These are phyloP conservation scores for Silurus asotus DNA, from an alignment of 2,113 vertebrate species.

Conservation along the genomic window DNA sequence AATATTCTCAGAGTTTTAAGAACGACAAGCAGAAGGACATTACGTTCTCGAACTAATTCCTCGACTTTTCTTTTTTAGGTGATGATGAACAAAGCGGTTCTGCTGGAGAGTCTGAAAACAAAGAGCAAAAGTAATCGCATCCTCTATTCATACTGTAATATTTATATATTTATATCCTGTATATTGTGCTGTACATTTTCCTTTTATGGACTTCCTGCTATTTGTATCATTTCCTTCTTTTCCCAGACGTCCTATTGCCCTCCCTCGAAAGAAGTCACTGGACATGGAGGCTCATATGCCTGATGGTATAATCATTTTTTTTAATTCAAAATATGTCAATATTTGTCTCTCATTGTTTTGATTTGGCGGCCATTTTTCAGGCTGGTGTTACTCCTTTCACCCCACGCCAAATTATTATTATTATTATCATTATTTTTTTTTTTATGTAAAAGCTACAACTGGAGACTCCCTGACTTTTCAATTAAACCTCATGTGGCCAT, in stretches of 20 bases:
- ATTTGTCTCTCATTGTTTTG: too few relatives aligned
- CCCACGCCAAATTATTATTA: not conserved
- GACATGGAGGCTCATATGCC: slow-evolving; percentile 67
- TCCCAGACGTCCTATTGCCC: slow-evolving; percentile 48
- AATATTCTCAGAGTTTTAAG: too few relatives aligned
- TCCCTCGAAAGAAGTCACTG: slow-evolving; percentile 47
- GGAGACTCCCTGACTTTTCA: not conserved
- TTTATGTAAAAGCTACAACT: not conserved
- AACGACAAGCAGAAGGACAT: too few relatives aligned
- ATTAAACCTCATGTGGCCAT: not conserved
- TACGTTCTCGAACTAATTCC: not conserved
- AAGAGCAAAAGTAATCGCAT: slow-evolving; percentile 41
- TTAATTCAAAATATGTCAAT: not conserved
- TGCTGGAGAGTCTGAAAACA: slow-evolving; percentile 47
- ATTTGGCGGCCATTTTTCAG: not conserved
- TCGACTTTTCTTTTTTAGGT: slow-evolving; percentile 31
- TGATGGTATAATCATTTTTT: slow-evolving; percentile 62
- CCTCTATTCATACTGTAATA: not conserved
- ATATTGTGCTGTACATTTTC: not conserved
- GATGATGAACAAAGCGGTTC: slow-evolving; percentile 51
- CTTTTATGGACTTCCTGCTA: not conserved
- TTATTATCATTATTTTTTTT: too few relatives aligned
- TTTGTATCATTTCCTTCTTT: slow-evolving; percentile 6
- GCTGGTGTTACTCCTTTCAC: not conserved
- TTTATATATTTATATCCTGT: too few relatives aligned